phyloP scores from a whole-genome alignment of 2,113 vertebrate genomes.

The Toxotes chatareus region DNA sequence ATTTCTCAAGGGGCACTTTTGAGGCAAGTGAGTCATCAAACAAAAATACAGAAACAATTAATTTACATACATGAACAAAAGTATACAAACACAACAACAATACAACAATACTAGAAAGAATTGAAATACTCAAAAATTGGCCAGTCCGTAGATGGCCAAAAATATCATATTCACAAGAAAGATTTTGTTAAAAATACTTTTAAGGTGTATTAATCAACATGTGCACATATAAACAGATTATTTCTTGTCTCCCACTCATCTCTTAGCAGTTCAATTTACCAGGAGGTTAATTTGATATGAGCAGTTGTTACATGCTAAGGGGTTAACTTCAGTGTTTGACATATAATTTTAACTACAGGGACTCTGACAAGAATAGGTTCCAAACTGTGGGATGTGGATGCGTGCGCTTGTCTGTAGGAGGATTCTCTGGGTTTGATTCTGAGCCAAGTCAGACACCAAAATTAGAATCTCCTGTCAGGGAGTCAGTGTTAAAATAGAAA shows the following conservation, averaged over 20 bases:
- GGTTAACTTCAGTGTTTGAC: conserved; percentile 14
- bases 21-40: neutral
- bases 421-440: conserved; percentile 32
- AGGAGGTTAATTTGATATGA: neutral
- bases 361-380: conserved; percentile 19
- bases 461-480: conserved; percentile 34
- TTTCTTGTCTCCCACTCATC: neutral
- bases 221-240: neutral
- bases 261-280: neutral
- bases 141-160: no score
- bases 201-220: neutral
- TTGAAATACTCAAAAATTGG: neutral
- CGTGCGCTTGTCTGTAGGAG: conserved; percentile 13
- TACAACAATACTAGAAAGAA: neutral
- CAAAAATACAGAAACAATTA: neutral
- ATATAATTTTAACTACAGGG: conserved; percentile 24
- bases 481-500: conserved; percentile 44
- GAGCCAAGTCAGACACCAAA: conserved; percentile 57
- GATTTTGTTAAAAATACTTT: neutral
- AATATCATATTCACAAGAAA: no score
- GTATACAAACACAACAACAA: neutral
- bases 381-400: conserved; percentile 14
- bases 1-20: neutral
- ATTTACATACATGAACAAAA: neutral
- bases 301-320: neutral